Evolutionary conservation across 1,140 invertebrate species (phyloP).

Genomic region (Cydia splendana): DNA sequence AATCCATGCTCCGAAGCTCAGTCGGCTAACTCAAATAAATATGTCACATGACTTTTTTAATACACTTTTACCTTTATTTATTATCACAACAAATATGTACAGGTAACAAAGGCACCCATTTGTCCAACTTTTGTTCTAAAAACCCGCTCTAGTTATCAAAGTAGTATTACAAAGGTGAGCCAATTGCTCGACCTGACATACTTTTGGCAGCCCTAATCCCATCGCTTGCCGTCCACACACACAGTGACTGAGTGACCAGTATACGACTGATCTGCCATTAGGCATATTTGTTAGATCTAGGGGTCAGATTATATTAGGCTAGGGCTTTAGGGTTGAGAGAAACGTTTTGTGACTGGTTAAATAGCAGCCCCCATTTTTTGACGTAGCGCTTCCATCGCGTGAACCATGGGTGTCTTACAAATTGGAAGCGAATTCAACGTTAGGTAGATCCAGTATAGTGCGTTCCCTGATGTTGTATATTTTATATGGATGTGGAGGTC

Average conservation of each 20-base stretch:
- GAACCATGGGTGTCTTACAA: not conserved
- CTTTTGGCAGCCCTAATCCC: not conserved
- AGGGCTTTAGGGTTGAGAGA: not conserved
- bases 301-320: not conserved
- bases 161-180: conserved; percentile 19
- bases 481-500: not conserved
- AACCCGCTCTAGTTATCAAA: conserved; percentile 17
- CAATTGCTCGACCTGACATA: conserved; percentile 11
- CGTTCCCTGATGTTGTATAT: not conserved
- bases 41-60: too few relatives aligned
- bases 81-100: not conserved
- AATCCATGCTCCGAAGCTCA: too few relatives aligned
- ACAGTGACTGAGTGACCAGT: not conserved
- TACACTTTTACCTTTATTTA: not conserved
- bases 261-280: not conserved
- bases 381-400: conserved; percentile 5
- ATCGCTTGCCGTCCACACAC: not conserved
- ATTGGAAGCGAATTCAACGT: too few relatives aligned
- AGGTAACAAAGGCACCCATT: not conserved
- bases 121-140: conserved; percentile 6
- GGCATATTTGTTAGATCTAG: not conserved
- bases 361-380: conserved; percentile 13
- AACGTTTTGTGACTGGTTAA: not conserved
- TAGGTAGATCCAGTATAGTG: not conserved
- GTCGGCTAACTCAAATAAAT: too few relatives aligned